These are phyloP conservation scores for Pedetes capensis DNA, from an alignment of 2,113 vertebrate species.

Conservation along the genomic window DNA sequence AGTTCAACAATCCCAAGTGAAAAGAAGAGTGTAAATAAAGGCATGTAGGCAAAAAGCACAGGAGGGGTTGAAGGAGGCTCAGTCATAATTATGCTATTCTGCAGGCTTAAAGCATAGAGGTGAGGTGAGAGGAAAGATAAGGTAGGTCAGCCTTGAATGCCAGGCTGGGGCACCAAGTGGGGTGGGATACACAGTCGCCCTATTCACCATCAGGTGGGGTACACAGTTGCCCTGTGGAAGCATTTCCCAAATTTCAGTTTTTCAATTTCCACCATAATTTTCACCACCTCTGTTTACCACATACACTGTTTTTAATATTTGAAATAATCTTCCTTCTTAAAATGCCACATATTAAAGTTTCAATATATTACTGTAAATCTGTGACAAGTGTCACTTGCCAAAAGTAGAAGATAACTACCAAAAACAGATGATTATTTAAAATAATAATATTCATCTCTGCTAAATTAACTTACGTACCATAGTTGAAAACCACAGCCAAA, in stretches of 20 bases:
- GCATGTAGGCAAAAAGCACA: not conserved
- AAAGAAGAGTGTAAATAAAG: not conserved
- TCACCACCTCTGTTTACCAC: not conserved
- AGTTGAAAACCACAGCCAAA: not conserved
- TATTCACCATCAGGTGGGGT: too few relatives aligned
- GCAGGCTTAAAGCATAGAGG: not conserved
- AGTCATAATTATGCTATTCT: fast-evolving
- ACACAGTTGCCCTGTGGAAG: not conserved
- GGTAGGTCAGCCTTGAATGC: not conserved
- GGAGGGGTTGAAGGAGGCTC: not conserved
- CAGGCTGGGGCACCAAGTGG: fast-evolving
- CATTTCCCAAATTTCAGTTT: not conserved
- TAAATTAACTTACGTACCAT: not conserved
- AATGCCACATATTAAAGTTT: not conserved
- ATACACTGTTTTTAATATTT: not conserved
- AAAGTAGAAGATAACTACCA: not conserved
- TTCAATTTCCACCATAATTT: not conserved
- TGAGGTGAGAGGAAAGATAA: not conserved
- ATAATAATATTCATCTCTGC: not conserved
- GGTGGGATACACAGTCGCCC: too few relatives aligned
- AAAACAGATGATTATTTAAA: constrained; percentile 5
- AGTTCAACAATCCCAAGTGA: not conserved
- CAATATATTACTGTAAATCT: not conserved
- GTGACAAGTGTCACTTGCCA: not conserved
- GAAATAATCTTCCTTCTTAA: not conserved